Evolutionary conservation across 2,797 vertebrate genomes (phyloP), one percentile per base, ranked within the genome.

Genomic region (Chaetophractus vellerosus): DNA sequence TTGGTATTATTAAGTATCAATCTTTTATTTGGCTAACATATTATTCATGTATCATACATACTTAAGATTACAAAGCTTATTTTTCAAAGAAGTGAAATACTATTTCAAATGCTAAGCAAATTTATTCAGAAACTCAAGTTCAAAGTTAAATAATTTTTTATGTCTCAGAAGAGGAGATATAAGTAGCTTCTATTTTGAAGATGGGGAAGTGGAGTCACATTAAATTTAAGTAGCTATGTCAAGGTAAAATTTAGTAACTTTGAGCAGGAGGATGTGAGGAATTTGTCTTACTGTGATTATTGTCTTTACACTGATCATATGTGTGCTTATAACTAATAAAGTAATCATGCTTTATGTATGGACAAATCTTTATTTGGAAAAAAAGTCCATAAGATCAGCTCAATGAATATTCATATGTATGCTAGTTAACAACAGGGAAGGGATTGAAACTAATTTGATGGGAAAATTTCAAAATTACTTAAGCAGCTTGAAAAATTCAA

Each of bases 401-500:
- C 52, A 90, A 9, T 79, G 31, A 86, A 48, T 90, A 78, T 95
- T 90, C 95, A 18, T 89, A 19, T 93, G 10, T 66, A 19, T 92
- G 12, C 79, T 80, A 82, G 41, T 23, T 95, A 52, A 10, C 55
- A 72, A 90, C 10, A 50, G 1, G 52, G 69, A 84, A 75, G 89
- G 36, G 66, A 91, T 64, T 66, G 21, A 90, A 84, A 50, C 6
- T 45, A 90, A 82, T 94, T 96, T 93, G 2, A 23, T 59, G 64
- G 14, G 31, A 69, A 88, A n/a, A 91, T 84, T 96, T 95, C 95
- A 24, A 71, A 87, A 95, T 93, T 52, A 59, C 88, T 8, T 91
- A 41, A 96, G 6, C 28, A 93, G 9, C 21, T 83, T 88, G 48
- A 11, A 80, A 63, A 92, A 93, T 84, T 38, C 45, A 75, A 5